Percentiles rank a stretch among this genome's conserved stretches.
Evolutionary conservation across 2,797 vertebrate species (phyloP).

Genomic region (Gadopsis bispinosus): DNA sequence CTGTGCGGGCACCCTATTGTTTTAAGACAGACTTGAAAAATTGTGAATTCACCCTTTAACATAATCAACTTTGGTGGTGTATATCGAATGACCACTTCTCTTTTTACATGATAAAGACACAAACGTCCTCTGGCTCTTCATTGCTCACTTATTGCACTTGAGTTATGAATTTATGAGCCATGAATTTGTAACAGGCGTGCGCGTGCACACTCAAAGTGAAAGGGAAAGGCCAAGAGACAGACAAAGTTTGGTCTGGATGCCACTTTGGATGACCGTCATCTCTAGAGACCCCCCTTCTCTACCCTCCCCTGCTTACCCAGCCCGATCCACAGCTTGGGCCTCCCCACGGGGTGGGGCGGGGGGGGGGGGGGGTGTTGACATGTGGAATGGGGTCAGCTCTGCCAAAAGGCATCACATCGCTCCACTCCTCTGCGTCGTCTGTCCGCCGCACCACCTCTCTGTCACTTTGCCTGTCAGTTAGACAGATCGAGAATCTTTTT

Average conservation of each 20-base stretch:
- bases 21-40: background rate
- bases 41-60: conserved; percentile 12
- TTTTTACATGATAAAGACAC: conserved; percentile 37
- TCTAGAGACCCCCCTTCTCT: conserved; percentile 43
- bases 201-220: conserved; percentile 43
- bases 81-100: conserved; percentile 11
- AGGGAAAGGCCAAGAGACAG: conserved; percentile 70
- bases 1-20: too few species aligned
- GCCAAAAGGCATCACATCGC: conserved; percentile 83
- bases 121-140: conserved; percentile 46
- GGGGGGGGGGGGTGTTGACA: conserved; percentile 7
- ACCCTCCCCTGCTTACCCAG: conserved; percentile 18
- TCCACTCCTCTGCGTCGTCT: conserved; percentile 46
- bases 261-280: conserved; percentile 79
- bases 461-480: conserved; percentile 40
- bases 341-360: conserved; percentile 5
- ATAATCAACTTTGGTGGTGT: conserved; percentile 28
- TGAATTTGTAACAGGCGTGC: conserved; percentile 51
- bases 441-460: conserved; percentile 43
- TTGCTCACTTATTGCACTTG: conserved; percentile 55
- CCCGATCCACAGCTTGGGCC: conserved; percentile 38
- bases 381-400: conserved; percentile 76
- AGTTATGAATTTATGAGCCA: conserved; percentile 53
- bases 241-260: conserved; percentile 81
- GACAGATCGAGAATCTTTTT: background rate